These are phyloP conservation scores for Nothoprocta pentlandii DNA, from an alignment of 2,113 vertebrate species.

Conservation along the genomic window DNA sequence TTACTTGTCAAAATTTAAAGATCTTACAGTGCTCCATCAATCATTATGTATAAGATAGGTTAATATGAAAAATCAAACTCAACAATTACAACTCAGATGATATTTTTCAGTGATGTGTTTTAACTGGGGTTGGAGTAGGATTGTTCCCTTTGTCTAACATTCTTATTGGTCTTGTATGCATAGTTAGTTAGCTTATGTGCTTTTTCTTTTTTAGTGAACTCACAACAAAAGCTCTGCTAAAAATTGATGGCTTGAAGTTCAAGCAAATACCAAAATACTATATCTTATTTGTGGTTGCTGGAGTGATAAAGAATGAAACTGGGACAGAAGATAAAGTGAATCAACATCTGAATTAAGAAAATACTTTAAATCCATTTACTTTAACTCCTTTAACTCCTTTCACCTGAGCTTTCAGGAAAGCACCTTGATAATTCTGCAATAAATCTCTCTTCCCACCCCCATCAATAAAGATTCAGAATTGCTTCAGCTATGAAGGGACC, in stretches of 20 bases:
- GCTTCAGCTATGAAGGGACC: constrained; percentile 1
- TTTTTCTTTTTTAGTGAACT: not conserved
- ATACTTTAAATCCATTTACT: not conserved
- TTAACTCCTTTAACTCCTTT: not conserved
- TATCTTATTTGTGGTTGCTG: not conserved
- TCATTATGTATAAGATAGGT: not conserved
- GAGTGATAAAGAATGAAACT: not conserved
- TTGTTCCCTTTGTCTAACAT: not conserved
- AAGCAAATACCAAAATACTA: not conserved
- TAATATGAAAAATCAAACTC: constrained; percentile 30
- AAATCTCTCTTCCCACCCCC: not conserved
- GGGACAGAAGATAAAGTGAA: not conserved
- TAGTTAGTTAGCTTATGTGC: not conserved
- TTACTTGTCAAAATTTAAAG: constrained; percentile 66
- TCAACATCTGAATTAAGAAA: fast-evolving
- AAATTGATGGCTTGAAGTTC: not conserved
- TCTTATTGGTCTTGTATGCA: not conserved
- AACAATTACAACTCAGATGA: not conserved
- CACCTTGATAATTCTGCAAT: not conserved
- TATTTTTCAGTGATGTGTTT: not conserved
- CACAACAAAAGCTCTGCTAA: not conserved
- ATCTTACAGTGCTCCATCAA: constrained; percentile 38
- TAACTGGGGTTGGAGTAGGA: not conserved
- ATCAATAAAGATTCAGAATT: not conserved
- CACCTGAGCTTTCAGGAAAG: not conserved